Evolutionary conservation across 2,797 vertebrate species (phyloP).

Genomic region (Pipistrellus pipistrellus): DNA sequence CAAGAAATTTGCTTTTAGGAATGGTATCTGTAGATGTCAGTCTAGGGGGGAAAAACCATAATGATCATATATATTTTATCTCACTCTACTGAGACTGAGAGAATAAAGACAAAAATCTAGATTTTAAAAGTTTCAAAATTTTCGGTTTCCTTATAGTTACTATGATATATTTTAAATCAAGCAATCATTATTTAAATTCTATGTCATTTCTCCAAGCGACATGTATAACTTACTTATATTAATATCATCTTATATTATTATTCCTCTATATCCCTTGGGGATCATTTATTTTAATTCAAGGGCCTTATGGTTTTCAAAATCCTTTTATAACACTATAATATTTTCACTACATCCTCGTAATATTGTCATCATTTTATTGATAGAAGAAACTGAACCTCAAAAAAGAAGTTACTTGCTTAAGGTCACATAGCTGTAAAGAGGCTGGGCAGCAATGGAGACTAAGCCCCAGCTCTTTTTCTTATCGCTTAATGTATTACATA

Average conservation of each 20-base stretch:
- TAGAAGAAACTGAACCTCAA: conserved; percentile 26
- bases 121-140: conserved; percentile 56
- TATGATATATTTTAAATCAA: conserved; percentile 50
- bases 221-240: conserved; percentile 44
- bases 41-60: conserved; percentile 85
- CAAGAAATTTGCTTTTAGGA: conserved; percentile 96
- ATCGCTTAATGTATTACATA: too few relatives aligned
- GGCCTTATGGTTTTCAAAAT: conserved; percentile 28
- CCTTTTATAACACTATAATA: conserved; percentile 1
- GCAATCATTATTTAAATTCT: conserved; percentile 60
- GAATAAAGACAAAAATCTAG: conserved; percentile 68
- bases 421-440: conserved; percentile 28
- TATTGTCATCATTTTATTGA: conserved; percentile 43
- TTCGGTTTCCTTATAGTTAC: conserved; percentile 16
- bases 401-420: conserved; percentile 21
- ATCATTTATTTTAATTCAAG: background rate
- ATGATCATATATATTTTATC: background rate
- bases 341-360: conserved; percentile 36
- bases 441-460: background rate
- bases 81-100: conserved; percentile 37
- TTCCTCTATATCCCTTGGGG: background rate
- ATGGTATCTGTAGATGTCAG: conserved; percentile 96
- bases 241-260: background rate
- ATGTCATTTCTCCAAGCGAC: conserved; percentile 55
- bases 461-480: background rate